Percentiles rank a stretch among this genome's conserved stretches.
Evolutionary conservation across 2,797 vertebrate species (phyloP).

Genomic region (Xiphophorus birchmanni): DNA sequence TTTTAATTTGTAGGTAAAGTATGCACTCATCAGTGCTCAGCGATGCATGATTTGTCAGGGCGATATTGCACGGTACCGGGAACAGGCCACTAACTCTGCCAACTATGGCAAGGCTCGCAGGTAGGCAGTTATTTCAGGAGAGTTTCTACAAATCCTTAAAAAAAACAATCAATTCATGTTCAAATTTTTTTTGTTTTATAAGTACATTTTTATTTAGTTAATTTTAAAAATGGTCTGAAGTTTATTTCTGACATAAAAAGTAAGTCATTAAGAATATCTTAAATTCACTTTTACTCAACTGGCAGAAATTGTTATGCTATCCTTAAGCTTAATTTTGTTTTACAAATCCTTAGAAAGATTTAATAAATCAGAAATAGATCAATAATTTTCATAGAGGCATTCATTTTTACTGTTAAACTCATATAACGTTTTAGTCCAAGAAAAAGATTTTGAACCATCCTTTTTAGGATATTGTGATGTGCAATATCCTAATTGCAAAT

Average conservation of each 20-base stretch:
- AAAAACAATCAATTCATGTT: neutral
- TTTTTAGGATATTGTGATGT: neutral
- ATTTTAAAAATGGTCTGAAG: neutral
- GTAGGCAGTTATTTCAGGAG: slow-evolving; percentile 66
- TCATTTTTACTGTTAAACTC: neutral
- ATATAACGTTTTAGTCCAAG: neutral
- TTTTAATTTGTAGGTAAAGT: slow-evolving; percentile 88
- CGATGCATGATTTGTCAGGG: slow-evolving; percentile 97
- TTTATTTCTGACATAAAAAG: neutral
- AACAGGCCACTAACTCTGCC: slow-evolving; percentile 92
- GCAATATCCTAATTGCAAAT: neutral
- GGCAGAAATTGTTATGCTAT: neutral
- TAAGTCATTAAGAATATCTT: neutral
- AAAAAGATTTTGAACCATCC: neutral
- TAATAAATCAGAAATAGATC: neutral
- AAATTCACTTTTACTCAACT: neutral
- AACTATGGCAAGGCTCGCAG: slow-evolving; percentile 99
- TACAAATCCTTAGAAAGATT: too few species aligned
- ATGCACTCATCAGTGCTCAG: slow-evolving; percentile 96
- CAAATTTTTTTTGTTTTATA: neutral
- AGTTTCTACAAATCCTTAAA: neutral
- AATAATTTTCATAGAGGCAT: neutral
- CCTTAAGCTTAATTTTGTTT: neutral
- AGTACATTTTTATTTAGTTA: neutral
- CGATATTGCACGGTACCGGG: slow-evolving; percentile 95